Percentiles rank a stretch among this genome's conserved stretches.
Conservation (phyloP, 2,888 invertebrate species). For the Emmelina monodactyla region DNA sequence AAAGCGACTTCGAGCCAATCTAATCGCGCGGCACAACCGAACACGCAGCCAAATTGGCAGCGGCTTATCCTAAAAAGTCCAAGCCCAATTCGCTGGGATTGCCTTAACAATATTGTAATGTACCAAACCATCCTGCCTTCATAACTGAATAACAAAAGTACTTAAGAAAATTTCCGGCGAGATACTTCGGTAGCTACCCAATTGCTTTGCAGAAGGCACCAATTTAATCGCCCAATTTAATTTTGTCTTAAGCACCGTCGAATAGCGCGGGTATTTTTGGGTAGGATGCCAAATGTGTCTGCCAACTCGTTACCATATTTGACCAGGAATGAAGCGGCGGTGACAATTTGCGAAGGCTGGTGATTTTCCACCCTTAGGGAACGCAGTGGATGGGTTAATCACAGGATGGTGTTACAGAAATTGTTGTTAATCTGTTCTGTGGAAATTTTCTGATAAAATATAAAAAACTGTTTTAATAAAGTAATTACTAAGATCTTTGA, state of each 20-base stretch:
- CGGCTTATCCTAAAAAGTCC: no score
- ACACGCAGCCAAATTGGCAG: no score
- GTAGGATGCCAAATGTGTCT: constrained; percentile 19
- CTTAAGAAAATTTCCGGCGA: not conserved
- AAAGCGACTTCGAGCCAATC: no score
- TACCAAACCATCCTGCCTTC: not conserved
- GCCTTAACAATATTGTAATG: not conserved
- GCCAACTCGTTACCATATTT: constrained; percentile 20
- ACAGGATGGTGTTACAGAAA: no score
- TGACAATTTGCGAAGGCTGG: not conserved
- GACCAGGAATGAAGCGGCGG: not conserved
- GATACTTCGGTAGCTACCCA: not conserved
- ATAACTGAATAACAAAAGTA: not conserved
- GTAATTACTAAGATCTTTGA: no score
- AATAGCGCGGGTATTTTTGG: constrained; percentile 13
- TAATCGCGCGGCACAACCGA: no score
- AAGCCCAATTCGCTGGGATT: no score
- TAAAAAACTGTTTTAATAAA: no score
- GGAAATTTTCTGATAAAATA: no score
- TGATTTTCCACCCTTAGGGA: no score
- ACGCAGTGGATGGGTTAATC: no score
- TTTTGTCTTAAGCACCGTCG: not conserved
- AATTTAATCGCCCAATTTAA: constrained; percentile 1
- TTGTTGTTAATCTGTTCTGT: no score
- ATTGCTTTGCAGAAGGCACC: not conserved